Evolutionary conservation across 2,113 vertebrate species (phyloP), one percentile per base, ranked within the genome.

Genomic region (Eubucco bourcierii): DNA sequence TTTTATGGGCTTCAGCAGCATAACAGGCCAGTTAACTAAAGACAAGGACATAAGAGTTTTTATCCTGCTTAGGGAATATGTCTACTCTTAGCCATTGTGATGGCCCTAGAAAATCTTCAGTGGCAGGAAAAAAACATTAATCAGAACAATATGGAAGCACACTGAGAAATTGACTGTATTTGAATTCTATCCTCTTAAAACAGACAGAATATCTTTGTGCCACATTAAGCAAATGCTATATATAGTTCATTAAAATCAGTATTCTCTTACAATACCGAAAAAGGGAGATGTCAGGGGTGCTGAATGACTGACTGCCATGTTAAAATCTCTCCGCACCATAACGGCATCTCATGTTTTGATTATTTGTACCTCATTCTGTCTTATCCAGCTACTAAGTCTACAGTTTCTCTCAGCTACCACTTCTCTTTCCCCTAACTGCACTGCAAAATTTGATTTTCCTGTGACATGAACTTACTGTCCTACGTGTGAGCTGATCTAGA

Each of bases 401-500:
- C n/a, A 27, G 5, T 20, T 68, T 61, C 28, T 27, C 19, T 44
- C 27, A 64, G 29, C 6, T 58, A 23, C 37, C 15, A n/a, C 13
- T 80, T 70, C 7, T 61, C 17, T 50, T 15, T 47, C 8, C 8
- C 23, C 20, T 55, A 24, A 18, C 12, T 79, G 41, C 6, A 5
- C 23, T 24, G 14, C 2, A 23, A 53, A 78, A 44, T 79, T 29
- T 25, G 15, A 12, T 56, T 64, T 55, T 55, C 31, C 15, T 53
- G 12, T 9, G 18, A 13, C 1, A 1, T 10, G 31, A 47, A 65
- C 10, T 52, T 15, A 0, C n/a, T 53, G 20, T 61, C 15, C 27
- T 56, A 52, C 7, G 29, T 86, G 19, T 28, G 39, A 33, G 27
- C 10, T 31, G 21, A 44, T 77, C 25, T 37, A 41, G 28, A 34